Base-by-base conservation (phyloP, 2,113 vertebrate genomes). In the Oryzias curvinotus region DNA sequence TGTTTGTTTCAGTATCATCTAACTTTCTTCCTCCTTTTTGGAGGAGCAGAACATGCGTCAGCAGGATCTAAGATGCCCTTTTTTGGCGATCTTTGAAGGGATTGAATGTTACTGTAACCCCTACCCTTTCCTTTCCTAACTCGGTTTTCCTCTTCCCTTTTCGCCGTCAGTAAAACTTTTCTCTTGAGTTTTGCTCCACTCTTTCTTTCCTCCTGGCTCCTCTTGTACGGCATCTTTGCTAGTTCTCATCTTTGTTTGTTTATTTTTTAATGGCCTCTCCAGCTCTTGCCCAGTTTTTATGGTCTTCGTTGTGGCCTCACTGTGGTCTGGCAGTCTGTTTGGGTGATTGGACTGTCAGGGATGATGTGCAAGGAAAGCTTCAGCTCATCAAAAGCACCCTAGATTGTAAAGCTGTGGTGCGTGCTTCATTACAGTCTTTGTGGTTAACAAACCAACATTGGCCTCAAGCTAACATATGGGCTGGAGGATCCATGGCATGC, bases 1-100 rank as follows among this genome's bases (percentile, higher is more conserved):
- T 57, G 42, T 60, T 65, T 66, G 21, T 75, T 53, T 74, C 53
- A 57, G 18, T 62, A 36, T 36, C 36, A 36, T 13, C 36, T 10
- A 36, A 12, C 36, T 36, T 36, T 75, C 67, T 65, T 50, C 62
- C 53, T 63, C 60, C 63, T 80, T 48, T 72, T 60, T 80, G 77
- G 26, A 70, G 25, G 53, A 64, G 65, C 78, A 62, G 71, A 78
- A 75, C 65, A 66, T 79, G 69, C 70, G 75, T 85, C 86, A 83
- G 82, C 80, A 74, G 72, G 52, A 87, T 89, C 77, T 65, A 52
- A 63, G 81, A 88, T 90, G 86, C 77, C 90, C 86, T 90, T 90
- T 90, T 91, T 90, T 89, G 89, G 88, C 81, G 81, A 84, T 91
- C 77, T 76, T 44, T 61, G 73, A 14, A 73, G 81, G 67, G 87